Evolutionary conservation across 1,140 invertebrate species (phyloP), one percentile per base, ranked within the genome.

Genomic region (Drosophila nigrodunni): DNA sequence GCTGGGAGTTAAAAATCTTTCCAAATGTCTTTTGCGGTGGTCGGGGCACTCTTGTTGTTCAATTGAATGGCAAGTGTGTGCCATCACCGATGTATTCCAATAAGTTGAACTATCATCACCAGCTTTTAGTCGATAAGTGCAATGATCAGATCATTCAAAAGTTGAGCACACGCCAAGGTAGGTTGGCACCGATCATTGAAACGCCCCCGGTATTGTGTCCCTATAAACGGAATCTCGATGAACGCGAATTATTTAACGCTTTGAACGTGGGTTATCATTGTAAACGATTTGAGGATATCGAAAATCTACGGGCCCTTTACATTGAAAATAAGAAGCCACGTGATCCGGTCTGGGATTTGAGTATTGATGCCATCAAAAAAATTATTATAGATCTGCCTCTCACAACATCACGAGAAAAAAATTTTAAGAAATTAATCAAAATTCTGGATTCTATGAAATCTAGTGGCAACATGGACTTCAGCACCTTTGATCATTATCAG

Each of bases 211-310:
- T 62, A 7, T 3, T 67, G 15, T 90, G 86, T 66, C 90, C 90
- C 6, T 88, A 85, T 62, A 67, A 91, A n/a, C 73, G 90, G 2
- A 11, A 55, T 0, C 70, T 90, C 2, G 82, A 82, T 37, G 90
- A 91, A 3, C 78, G 81, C 0, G 90, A 91, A 39, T 47, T 82
- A 15, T 91, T 91, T 37, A 83, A 91, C 58, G 61, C 66, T 8
- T 18, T 69, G 1, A 91, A 91, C 58, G 7, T 46, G 7, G 86
- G 90, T 18, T 90, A 85, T 55, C 66, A 75, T 25, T 91, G 90
- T 46, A 69, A 82, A 8, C 73, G 90, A 0, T 91, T 78, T 41
- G 82, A 88, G 10, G 90, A 91, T 64, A 47, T 91, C 6, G 80
- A 88, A 21, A 11, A 39, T 6, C 49, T 91, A 0, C 81, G 79